Evolutionary conservation across 2,888 invertebrate species (phyloP).

Genomic region (Carterocephalus palaemon): DNA sequence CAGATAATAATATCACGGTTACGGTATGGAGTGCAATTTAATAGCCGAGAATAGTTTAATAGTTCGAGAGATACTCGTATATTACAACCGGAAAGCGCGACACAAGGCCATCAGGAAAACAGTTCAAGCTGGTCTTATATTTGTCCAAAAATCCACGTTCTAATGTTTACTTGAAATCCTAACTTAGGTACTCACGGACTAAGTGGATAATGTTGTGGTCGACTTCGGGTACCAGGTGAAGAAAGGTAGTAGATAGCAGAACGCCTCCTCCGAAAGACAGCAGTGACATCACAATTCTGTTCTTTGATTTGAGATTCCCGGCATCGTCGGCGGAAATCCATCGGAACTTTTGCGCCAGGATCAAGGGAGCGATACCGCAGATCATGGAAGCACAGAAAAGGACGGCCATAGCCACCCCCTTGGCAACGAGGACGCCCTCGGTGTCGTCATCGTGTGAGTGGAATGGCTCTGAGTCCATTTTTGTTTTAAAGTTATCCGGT

Average conservation of each 20-base stretch:
- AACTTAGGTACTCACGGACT: constrained; percentile 68
- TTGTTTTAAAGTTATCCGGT: constrained; percentile 25
- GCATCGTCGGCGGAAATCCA: constrained; percentile 76
- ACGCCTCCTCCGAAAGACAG: constrained; percentile 93
- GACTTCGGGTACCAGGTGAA: constrained; percentile 90
- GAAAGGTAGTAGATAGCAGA: constrained; percentile 87
- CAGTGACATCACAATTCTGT: constrained; percentile 78
- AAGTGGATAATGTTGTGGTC: constrained; percentile 82
- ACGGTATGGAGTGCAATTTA: neutral
- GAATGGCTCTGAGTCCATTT: constrained; percentile 33
- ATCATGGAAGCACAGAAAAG: constrained; percentile 86
- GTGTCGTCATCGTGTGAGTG: constrained; percentile 43
- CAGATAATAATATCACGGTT: constrained; percentile 11
- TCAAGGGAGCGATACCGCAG: constrained; percentile 86
- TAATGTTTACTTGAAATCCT: too few relatives aligned
- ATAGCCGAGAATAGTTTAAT: too few relatives aligned
- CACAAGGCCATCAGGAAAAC: constrained; percentile 14
- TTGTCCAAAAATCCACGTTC: too few relatives aligned
- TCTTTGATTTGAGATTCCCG: constrained; percentile 68
- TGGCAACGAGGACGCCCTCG: constrained; percentile 81
- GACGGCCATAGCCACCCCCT: constrained; percentile 87
- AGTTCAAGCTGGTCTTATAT: neutral
- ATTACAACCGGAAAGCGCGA: constrained; percentile 5
- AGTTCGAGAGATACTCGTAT: constrained; percentile 4
- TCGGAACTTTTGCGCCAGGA: constrained; percentile 82